Conservation (phyloP, 2,797 vertebrate genomes). For the Sebastiscus tertius region DNA sequence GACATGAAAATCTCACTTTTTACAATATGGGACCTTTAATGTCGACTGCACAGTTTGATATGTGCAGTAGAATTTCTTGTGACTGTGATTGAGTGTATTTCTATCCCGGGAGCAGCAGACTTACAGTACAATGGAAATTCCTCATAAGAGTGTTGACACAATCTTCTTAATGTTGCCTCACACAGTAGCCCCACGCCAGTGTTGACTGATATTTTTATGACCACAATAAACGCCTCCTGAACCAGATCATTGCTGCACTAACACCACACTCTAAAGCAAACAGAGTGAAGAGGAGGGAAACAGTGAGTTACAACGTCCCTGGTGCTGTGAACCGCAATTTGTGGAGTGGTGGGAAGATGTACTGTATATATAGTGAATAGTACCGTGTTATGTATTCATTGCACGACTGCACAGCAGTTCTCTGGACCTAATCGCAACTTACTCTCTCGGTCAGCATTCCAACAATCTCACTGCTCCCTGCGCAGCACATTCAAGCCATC, state of each 20-base stretch:
- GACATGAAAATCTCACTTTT: too few relatives aligned
- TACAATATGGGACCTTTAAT: background rate
- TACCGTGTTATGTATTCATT: conserved; percentile 48
- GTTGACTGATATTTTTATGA: conserved; percentile 38
- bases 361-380: background rate
- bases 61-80: background rate
- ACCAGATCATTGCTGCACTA: conserved; percentile 16
- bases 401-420: conserved; percentile 47
- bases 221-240: conserved; percentile 38
- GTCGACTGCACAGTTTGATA: background rate
- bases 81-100: background rate
- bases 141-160: background rate
- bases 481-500: conserved; percentile 56
- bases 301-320: conserved; percentile 15
- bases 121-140: background rate
- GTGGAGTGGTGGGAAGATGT: conserved; percentile 11
- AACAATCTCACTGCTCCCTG: conserved; percentile 42
- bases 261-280: conserved; percentile 16
- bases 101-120: background rate
- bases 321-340: conserved; percentile 34
- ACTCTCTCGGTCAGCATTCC: conserved; percentile 54
- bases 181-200: background rate
- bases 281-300: conserved; percentile 24
- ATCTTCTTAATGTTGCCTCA: background rate
- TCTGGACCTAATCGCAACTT: conserved; percentile 57